Evolutionary conservation across 2,113 vertebrate species (phyloP).

Genomic region (Apodemus sylvaticus): DNA sequence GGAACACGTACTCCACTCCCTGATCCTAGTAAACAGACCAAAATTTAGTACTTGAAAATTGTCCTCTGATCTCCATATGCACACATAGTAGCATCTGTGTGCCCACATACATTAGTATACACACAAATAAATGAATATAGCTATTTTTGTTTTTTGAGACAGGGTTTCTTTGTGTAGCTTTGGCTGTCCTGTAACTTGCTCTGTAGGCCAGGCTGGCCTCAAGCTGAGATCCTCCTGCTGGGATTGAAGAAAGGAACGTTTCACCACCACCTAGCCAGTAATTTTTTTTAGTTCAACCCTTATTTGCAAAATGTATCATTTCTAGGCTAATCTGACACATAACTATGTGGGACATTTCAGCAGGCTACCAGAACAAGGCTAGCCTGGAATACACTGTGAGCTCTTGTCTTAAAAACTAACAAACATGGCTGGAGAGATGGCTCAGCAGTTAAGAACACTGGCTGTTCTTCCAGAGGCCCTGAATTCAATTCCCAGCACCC

Average conservation of each 20-base stretch:
- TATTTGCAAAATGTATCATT: background rate
- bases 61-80: background rate
- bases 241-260: background rate
- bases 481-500: background rate
- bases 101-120: background rate
- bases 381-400: background rate
- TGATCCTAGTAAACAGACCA: conserved; percentile 75
- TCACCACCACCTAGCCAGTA: background rate
- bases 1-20: conserved; percentile 87
- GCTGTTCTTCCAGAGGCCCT: background rate
- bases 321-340: background rate
- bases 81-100: background rate
- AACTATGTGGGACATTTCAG: background rate
- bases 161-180: background rate
- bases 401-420: background rate
- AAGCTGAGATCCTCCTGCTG: background rate
- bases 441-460: background rate
- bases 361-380: background rate
- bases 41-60: conserved; percentile 36
- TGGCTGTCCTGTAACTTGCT: background rate
- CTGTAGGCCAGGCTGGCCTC: background rate
- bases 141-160: background rate
- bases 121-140: background rate
- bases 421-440: background rate
- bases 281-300: background rate